A percentile compares a stretch with the other conserved stretches of the same genome.
Evolutionary conservation across 2,797 vertebrate species (phyloP).

Genomic region (Ptychobarbus kaznakovi): DNA sequence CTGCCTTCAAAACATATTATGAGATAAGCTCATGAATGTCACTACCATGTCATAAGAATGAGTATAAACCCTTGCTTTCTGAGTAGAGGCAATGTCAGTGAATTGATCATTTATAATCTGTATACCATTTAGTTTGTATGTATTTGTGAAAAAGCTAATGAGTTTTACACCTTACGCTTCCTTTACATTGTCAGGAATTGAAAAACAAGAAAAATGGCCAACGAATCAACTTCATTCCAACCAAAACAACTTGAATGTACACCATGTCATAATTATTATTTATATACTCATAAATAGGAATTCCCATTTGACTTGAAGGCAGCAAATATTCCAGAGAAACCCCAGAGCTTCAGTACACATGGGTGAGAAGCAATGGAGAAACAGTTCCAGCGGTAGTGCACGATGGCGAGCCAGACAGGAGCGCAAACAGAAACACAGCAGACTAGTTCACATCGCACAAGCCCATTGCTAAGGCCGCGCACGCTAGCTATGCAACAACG

Average conservation of each 20-base stretch:
- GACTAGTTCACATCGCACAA: slow-evolving; percentile 38
- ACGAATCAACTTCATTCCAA: neutral
- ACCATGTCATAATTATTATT: neutral
- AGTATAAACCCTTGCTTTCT: neutral
- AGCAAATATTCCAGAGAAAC: slow-evolving; percentile 17
- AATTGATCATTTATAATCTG: neutral
- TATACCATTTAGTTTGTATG: neutral
- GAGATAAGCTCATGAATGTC: neutral
- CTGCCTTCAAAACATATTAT: slow-evolving; percentile 14
- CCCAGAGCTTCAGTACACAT: neutral
- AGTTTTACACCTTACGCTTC: neutral
- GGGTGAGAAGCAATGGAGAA: slow-evolving; percentile 14
- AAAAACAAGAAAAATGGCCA: neutral
- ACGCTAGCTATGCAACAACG: slow-evolving; percentile 59
- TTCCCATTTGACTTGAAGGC: neutral
- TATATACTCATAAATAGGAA: neutral
- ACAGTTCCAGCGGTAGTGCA: slow-evolving; percentile 19
- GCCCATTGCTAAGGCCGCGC: slow-evolving; percentile 19
- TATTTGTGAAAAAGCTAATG: neutral
- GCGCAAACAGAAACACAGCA: slow-evolving; percentile 50
- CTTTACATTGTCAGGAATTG: neutral
- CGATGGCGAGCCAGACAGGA: slow-evolving; percentile 32
- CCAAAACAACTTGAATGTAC: neutral
- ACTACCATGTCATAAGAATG: neutral
- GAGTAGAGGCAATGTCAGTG: neutral